A percentile compares a stretch with the other conserved stretches of the same genome.
These are phyloP conservation scores for Eriosoma lanigerum DNA, from an alignment of 1,140 invertebrate species.

Conservation along the genomic window DNA sequence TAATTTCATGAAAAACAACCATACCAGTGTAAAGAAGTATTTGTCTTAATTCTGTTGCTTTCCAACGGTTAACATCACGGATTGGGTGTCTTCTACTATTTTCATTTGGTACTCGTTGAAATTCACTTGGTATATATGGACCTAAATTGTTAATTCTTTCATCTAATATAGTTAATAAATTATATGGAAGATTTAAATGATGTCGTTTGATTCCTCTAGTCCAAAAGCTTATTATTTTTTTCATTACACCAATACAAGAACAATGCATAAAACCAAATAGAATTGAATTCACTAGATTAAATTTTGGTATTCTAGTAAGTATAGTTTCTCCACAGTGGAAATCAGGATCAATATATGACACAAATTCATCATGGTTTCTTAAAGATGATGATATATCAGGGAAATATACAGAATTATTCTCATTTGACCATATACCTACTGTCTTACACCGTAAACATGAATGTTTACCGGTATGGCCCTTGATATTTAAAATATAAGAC, in stretches of 20 bases:
- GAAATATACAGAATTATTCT: background rate
- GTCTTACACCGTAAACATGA: background rate
- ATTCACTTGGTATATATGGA: background rate
- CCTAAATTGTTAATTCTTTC: background rate
- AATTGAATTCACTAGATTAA: background rate
- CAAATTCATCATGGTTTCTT: background rate
- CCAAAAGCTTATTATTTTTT: conserved; percentile 3
- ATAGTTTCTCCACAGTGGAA: background rate
- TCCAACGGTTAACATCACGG: conserved; percentile 57
- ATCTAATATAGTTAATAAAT: background rate
- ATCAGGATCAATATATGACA: conserved; percentile 16
- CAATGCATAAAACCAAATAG: conserved; percentile 1
- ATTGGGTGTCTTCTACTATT: background rate
- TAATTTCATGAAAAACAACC: too few relatives aligned
- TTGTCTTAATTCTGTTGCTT: conserved; percentile 58
- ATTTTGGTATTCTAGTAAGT: background rate
- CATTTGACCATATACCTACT: background rate
- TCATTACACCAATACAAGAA: background rate
- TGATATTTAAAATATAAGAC: background rate
- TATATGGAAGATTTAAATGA: background rate
- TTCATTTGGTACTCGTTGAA: background rate
- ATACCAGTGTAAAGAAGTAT: too few relatives aligned
- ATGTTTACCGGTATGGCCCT: conserved; percentile 5
- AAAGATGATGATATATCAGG: background rate
- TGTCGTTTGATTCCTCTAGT: background rate